A percentile compares a stretch with the other conserved stretches of the same genome.
phyloP scores from a whole-genome alignment of 2,113 vertebrate species.

The Philantomba maxwellii region DNA sequence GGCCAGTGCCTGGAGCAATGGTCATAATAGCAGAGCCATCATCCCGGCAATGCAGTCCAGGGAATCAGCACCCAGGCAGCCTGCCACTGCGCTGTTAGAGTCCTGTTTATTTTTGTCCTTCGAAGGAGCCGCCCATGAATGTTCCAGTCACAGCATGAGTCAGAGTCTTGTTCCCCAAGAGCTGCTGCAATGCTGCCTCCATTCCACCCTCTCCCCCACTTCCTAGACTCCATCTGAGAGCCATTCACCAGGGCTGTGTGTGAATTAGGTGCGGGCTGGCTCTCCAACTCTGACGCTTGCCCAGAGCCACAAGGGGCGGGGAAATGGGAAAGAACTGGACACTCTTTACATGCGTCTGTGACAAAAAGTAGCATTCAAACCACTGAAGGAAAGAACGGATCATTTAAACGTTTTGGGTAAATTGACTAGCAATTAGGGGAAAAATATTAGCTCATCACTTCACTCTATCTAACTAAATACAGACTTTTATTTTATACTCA shows the following conservation, averaged over 20 bases:
- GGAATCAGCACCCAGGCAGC: not conserved
- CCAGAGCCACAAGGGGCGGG: not conserved
- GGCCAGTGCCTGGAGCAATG: not conserved
- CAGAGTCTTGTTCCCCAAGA: not conserved
- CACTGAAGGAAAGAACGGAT: not conserved
- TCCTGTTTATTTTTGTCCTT: constrained; percentile 20
- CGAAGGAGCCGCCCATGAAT: not conserved
- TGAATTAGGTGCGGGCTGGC: not conserved
- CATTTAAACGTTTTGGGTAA: not conserved
- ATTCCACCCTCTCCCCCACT: not conserved
- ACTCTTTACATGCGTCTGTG: not conserved
- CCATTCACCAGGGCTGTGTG: not conserved
- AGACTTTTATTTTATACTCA: not conserved
- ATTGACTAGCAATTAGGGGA: not conserved
- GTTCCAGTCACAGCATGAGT: constrained; percentile 6
- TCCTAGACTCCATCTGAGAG: not conserved
- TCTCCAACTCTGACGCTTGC: not conserved
- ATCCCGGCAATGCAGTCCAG: not conserved
- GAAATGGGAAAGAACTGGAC: not conserved
- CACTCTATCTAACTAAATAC: not conserved
- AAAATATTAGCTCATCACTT: not conserved
- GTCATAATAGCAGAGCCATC: not conserved
- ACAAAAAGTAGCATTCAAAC: not conserved
- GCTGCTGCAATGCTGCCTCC: not conserved
- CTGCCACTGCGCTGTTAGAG: not conserved